Percentiles rank a stretch among this genome's conserved stretches.
Conservation (phyloP, 2,797 vertebrate genomes). For the Poecilia gillii region DNA sequence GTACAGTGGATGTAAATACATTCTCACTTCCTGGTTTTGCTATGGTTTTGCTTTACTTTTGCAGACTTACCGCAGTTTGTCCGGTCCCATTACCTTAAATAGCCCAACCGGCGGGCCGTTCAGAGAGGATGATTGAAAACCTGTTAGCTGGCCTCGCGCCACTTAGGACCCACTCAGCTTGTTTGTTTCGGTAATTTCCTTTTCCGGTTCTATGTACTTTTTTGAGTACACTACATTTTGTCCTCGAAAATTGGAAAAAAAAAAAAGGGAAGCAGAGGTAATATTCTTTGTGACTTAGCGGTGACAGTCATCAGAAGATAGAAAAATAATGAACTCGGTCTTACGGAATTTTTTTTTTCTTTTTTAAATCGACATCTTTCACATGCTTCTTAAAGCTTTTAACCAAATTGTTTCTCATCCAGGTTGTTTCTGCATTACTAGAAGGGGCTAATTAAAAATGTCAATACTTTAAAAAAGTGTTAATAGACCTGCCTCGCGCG, state of each 20-base stretch:
- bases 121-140: slow-evolving; percentile 1
- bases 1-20: too few species aligned
- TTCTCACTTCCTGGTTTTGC: background rate
- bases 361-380: background rate
- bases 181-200: background rate
- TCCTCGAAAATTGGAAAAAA: slow-evolving; percentile 4
- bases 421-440: background rate
- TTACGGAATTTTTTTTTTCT: background rate
- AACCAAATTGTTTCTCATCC: background rate
- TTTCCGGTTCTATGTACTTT: background rate
- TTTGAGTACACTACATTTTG: background rate
- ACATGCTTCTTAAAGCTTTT: background rate
- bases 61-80: background rate
- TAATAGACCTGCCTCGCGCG: slow-evolving; percentile 12
- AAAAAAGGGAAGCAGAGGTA: background rate
- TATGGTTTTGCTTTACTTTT: background rate
- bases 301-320: background rate
- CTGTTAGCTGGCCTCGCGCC: background rate
- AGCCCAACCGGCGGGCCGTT: background rate
- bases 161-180: background rate
- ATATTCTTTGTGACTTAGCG: background rate
- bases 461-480: slow-evolving; percentile 18
- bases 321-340: background rate
- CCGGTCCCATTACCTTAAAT: background rate
- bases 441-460: slow-evolving; percentile 30